Base-by-base conservation (phyloP, 2,113 vertebrate species). In the Arothron firmamentum region DNA sequence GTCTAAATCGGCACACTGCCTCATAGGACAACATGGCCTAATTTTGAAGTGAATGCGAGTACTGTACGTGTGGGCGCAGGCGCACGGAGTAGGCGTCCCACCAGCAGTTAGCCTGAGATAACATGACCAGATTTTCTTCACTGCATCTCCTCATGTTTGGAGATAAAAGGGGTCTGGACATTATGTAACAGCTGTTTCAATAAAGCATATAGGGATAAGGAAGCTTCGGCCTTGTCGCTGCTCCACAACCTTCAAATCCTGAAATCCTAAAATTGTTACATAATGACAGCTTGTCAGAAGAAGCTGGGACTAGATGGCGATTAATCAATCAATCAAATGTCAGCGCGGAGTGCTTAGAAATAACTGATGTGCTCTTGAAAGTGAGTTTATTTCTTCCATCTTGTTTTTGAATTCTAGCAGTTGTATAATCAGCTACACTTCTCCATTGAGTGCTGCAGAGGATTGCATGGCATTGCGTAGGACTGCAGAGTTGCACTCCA, bases 81-180 rank as follows among this genome's bases (percentile, higher is more conserved):
- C 59, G 18, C 62, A 49, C 67, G 49, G 59, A 69, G 83, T 79
- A 77, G 78, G 80, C 74, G 66, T 81, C 76, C 75, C 80, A 85
- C 76, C 77, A 80, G 74, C 77, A 78, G 79, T 80, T 66, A 43
- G 76, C 78, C 65, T 85, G 81, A 79, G 79, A 78, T 77, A 80
- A 81, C 81, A 81, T 72, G 67, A 81, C 75, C 81, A 85, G 86
- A 84, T 87, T 84, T 77, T 84, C 79, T 82, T 77, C 66, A 79
- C 74, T 25, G 65, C 46, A 28, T 56, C 75, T 75, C 75, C 82
- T 82, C 60, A 1, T 69, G 62, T 82, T 85, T 75, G 63, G 55
- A 72, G 76, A 28, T 28, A 75, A 72, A 83, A 61, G 72, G 59
- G 61, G 70, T 69, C 85, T 83, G 79, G 72, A 67, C 55, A 63